Evolutionary conservation across 2,113 vertebrate genomes (phyloP).

Genomic region (Tachycineta bicolor): DNA sequence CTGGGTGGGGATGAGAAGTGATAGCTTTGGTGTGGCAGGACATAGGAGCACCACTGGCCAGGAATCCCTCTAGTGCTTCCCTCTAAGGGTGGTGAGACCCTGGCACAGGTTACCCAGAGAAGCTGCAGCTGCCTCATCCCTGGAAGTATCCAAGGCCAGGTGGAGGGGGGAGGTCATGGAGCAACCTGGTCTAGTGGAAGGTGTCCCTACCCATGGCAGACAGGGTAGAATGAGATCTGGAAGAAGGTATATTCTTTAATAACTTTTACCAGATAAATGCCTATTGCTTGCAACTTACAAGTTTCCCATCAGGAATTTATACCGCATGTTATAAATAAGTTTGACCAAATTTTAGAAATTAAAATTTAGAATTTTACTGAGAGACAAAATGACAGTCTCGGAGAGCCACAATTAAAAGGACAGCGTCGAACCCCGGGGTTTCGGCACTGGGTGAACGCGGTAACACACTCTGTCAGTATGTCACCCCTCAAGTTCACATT

Average conservation of each 20-base stretch:
- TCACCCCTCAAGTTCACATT: too few species aligned
- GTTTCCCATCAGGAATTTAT: neutral
- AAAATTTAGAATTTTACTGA: too few species aligned
- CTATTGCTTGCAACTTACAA: neutral
- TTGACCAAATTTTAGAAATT: too few species aligned
- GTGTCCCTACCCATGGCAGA: neutral
- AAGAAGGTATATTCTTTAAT: neutral
- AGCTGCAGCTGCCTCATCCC: neutral
- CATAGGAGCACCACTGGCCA: neutral
- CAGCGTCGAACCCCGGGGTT: too few species aligned
- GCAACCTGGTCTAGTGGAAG: neutral
- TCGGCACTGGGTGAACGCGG: too few species aligned
- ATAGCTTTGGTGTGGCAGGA: neutral
- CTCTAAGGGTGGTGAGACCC: neutral
- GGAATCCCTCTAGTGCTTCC: neutral
- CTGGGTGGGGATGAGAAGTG: neutral
- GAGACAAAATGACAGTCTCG: too few species aligned
- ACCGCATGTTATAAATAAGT: too few species aligned
- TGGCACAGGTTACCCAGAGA: neutral
- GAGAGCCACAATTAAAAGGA: too few species aligned
- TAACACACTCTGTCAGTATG: too few species aligned
- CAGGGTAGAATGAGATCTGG: neutral
- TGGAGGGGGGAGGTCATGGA: too few species aligned
- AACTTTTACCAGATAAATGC: neutral
- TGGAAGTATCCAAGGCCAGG: neutral